Evolutionary conservation across 2,797 vertebrate genomes (phyloP), one percentile per base, ranked within the genome.

Genomic region (Trachops cirrhosus): DNA sequence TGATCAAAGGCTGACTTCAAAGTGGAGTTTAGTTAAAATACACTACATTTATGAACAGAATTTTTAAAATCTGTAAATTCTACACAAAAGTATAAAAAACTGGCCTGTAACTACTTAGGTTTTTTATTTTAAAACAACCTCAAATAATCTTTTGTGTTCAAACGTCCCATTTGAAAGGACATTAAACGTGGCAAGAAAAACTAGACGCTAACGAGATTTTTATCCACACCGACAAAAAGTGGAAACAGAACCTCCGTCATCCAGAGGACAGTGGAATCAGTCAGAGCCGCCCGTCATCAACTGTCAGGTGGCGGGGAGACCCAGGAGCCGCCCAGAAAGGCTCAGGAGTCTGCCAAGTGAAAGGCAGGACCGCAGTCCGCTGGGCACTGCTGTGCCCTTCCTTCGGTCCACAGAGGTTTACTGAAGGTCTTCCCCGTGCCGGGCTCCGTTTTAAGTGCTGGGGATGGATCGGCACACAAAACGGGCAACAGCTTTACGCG

Each of bases 361-460:
- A 64, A 71, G 70, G 62, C 62, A 78, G 44, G 19, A 46, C 32
- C 46, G 10, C 59, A 7, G 15, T 4, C 24, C n/a, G 6, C 54
- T 3, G 24, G 0, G n/a, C 24, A 2, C 2, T 8, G 19, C 39
- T 0, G 37, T 0, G 26, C 57, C n/a, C 6, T 9, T 1, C 11
- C 4, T 0, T 6, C 48, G 19, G 3, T 15, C 57, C 74, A 50
- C 68, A 34, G 9, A 9, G 21, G 4, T 0, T 29, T 19, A 5
- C 48, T 6, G 39, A 6, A 21, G 6, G 48, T 50, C 57, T 24
- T 26, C 57, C 62, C 26, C 26, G 26, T 2, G 39, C 34, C 21
- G 19, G 8, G 67, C 89, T 77, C 46, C 70, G 78, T 10, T 44
- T 4, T 71, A 29, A 64, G 19, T 5, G n/a, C 75, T 44, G 50